Conservation (phyloP, 2,888 invertebrate genomes). For the Nomada lathburiana region DNA sequence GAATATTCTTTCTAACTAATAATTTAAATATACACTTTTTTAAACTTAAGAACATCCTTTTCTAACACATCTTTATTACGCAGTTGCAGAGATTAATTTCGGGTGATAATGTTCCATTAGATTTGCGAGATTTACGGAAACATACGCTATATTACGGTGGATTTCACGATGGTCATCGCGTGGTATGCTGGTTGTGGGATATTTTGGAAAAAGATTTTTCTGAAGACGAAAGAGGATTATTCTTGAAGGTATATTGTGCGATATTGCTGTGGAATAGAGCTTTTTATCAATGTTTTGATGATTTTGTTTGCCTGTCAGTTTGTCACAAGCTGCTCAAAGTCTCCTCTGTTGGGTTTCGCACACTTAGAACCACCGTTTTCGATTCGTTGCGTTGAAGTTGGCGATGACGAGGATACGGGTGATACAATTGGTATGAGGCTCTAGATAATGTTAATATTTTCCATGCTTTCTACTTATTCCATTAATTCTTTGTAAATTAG, state of each 20-base stretch:
- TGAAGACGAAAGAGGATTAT: conserved; percentile 95
- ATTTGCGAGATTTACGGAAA: conserved; percentile 93
- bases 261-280: neutral
- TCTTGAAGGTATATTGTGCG: conserved; percentile 90
- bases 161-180: conserved; percentile 98
- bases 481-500: conserved; percentile 84
- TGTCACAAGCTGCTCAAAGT: conserved; percentile 98
- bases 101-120: conserved; percentile 97
- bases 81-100: conserved; percentile 97
- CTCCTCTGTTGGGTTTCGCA: conserved; percentile 97
- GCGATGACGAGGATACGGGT: conserved; percentile 98
- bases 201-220: conserved; percentile 97
- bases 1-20: neutral
- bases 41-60: neutral
- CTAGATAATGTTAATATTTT: conserved; percentile 10
- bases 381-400: conserved; percentile 99
- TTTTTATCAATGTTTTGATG: neutral
- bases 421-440: conserved; percentile 89
- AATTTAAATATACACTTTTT: no score
- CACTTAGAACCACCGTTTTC: conserved; percentile 99
- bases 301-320: conserved; percentile 86
- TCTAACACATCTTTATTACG: conserved; percentile 55
- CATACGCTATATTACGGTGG: conserved; percentile 99
- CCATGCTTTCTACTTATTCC: neutral
- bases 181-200: conserved; percentile 99